Evolutionary conservation across 2,113 vertebrate genomes (phyloP).

Genomic region (Phoxinus phoxinus): DNA sequence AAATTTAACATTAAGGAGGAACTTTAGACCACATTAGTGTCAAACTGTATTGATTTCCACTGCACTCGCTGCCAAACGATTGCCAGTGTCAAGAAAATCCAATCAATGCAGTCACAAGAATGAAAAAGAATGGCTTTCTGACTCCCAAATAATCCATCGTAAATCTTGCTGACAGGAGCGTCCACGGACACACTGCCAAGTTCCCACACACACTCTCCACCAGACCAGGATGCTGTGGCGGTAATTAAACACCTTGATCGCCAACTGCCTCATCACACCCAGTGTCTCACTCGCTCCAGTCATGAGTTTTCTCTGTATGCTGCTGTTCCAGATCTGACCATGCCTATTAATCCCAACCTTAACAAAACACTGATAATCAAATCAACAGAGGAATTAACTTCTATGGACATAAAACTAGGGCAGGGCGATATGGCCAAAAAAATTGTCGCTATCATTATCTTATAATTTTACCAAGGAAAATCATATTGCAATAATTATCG

Average conservation of each 20-base stretch:
- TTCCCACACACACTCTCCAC: conserved; percentile 13
- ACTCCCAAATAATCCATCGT: conserved; percentile 7
- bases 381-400: neutral
- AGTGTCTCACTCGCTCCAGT: neutral
- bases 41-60: conserved; percentile 31
- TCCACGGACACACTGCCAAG: conserved; percentile 14
- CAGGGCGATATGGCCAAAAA: no score
- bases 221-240: conserved; percentile 45
- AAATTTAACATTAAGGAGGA: conserved; percentile 12
- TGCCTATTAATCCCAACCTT: neutral
- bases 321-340: neutral
- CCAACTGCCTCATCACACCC: conserved; percentile 39
- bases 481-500: no score
- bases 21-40: conserved; percentile 24
- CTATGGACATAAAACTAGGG: neutral
- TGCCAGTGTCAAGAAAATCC: conserved; percentile 21
- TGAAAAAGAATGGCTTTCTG: neutral
- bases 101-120: conserved; percentile 30
- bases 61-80: conserved; percentile 4
- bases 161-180: conserved; percentile 26
- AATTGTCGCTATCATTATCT: no score
- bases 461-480: no score
- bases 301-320: neutral
- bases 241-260: conserved; percentile 58
- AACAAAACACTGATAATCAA: neutral